These are phyloP conservation scores for Apodemia zela DNA, from an alignment of 2,888 invertebrate species.

Conservation along the genomic window DNA sequence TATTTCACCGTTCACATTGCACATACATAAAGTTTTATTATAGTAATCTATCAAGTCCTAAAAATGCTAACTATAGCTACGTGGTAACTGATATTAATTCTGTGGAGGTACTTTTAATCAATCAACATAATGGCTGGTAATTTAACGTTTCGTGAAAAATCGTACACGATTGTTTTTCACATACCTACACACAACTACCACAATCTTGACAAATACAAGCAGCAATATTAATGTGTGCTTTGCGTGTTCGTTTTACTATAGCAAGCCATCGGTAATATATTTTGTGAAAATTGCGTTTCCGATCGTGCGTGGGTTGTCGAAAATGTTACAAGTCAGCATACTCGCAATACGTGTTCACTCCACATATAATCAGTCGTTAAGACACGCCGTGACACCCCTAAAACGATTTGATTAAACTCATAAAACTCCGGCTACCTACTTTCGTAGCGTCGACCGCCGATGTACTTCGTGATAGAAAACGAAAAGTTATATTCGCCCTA, in stretches of 20 bases:
- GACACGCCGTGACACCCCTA: constrained; percentile 62
- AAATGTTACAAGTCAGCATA: constrained; percentile 46
- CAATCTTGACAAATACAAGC: constrained; percentile 9
- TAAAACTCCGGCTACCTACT: constrained; percentile 59
- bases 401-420: constrained; percentile 76
- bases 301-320: constrained; percentile 38
- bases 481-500: constrained; percentile 54
- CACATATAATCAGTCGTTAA: constrained; percentile 63
- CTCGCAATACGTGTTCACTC: constrained; percentile 58
- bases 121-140: not conserved
- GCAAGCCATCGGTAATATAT: constrained; percentile 27
- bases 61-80: not conserved
- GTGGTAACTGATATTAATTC: constrained; percentile 7
- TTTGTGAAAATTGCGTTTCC: constrained; percentile 35
- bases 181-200: constrained; percentile 3
- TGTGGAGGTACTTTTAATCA: constrained; percentile 2
- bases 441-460: constrained; percentile 31
- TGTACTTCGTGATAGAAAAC: constrained; percentile 47
- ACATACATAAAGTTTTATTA: no score
- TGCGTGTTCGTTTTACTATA: constrained; percentile 23
- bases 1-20: no score
- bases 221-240: constrained; percentile 26
- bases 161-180: constrained; percentile 12
- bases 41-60: not conserved
- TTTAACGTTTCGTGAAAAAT: constrained; percentile 10